Evolutionary conservation across 35 echinoderm and acorn worm species (phyloP), one percentile per base, ranked within the genome.

Genomic region (Chiridota heheva): DNA sequence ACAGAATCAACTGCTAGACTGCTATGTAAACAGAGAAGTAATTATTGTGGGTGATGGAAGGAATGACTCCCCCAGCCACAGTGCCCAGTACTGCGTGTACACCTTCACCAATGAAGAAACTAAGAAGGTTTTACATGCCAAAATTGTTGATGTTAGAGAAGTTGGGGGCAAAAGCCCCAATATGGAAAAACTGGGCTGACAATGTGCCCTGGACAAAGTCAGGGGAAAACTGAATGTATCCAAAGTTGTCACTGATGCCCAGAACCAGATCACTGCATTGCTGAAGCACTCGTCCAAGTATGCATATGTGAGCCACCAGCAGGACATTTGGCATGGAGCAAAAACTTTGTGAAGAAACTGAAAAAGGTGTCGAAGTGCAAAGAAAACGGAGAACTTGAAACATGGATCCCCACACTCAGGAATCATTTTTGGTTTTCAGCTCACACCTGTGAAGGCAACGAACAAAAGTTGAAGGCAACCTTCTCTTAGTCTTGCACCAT

Each of bases 51-150:
- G 48, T 13, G 48, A 90, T 84, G 87, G 81, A 0, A 65, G n/a
- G n/a, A 77, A 44, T 2, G 71, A 91, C 49, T 70, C 72, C 18
- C 88, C 72, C 5, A 73, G 88, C 8, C 73, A 78, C 62, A 35
- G 8, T 0, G 70, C 71, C 3, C 71, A 69, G 40, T 91, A 78
- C 55, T 78, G 70, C 58, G 69, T 81, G 1, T 77, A 77, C 27
- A 53, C 22, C 10, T 53, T 53, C 48, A 53, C 48, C 48, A 22
- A 53, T 22, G 48, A 53, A 22, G 48, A 53, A 10, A 53, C 22
- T 12, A 33, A 6, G 5, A 69, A 65, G 31, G 28, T 91, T 36
- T 6, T 91, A 0, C 88, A 91, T 64, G 8, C 63, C 8, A 53
- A 78, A 7, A 42, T 72, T 17, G 56, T 70, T 25, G 73, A 80